Conservation (phyloP, 1,140 invertebrate genomes). For the Spodoptera frugiperda region DNA sequence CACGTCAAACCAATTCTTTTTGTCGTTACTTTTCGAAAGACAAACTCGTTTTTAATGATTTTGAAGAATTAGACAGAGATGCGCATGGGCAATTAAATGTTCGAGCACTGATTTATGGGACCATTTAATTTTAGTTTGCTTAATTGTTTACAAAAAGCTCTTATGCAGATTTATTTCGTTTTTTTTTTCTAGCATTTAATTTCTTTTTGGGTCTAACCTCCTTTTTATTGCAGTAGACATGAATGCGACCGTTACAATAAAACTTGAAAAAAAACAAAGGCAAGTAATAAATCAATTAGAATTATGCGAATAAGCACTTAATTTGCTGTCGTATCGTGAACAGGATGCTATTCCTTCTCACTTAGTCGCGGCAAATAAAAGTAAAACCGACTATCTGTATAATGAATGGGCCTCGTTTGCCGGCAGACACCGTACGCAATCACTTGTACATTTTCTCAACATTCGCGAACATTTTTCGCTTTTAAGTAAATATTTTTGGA, state of each 20-base stretch:
- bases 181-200: no score
- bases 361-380: constrained; percentile 76
- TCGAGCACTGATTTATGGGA: no score
- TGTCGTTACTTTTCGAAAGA: constrained; percentile 22
- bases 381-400: constrained; percentile 63
- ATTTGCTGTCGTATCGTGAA: constrained; percentile 53
- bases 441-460: constrained; percentile 26
- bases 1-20: not conserved
- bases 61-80: not conserved
- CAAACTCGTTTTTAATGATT: constrained; percentile 3
- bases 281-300: constrained; percentile 16
- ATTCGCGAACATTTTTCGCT: not conserved
- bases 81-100: not conserved
- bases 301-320: constrained; percentile 25
- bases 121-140: no score
- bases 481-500: not conserved
- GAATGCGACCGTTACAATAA: no score
- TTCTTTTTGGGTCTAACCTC: no score
- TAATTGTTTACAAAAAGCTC: no score
- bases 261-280: not conserved
- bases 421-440: constrained; percentile 16
- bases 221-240: no score
- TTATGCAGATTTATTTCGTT: no score
- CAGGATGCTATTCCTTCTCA: constrained; percentile 79
- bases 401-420: constrained; percentile 72